Conservation (phyloP, 2,113 vertebrate species). For the Coracopsis vasa region DNA sequence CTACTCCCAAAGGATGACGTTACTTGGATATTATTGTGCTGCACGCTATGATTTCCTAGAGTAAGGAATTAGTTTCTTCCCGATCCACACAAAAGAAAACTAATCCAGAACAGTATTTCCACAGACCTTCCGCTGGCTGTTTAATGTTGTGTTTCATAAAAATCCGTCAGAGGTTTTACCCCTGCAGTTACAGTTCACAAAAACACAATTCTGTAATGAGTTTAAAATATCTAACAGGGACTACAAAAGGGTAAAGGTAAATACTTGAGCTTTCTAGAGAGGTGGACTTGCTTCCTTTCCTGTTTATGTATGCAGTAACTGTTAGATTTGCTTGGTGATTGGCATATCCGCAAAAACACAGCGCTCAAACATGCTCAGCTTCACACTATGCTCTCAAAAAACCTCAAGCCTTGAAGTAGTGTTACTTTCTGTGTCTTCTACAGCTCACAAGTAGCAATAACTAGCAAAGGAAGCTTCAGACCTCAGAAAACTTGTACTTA, state of each 20-base stretch:
- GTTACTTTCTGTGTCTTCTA: not conserved
- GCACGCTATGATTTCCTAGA: fast-evolving
- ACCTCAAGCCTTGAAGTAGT: not conserved
- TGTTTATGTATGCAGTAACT: not conserved
- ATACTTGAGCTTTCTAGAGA: not conserved
- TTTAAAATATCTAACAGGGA: not conserved
- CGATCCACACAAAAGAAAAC: not conserved
- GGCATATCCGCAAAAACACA: not conserved
- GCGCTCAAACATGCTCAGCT: not conserved
- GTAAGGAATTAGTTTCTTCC: not conserved
- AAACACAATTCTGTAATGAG: not conserved
- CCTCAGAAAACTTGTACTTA: not conserved
- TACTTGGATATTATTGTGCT: not conserved
- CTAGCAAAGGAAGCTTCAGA: not conserved
- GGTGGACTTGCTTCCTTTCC: not conserved
- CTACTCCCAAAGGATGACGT: not conserved
- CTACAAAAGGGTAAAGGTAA: not conserved
- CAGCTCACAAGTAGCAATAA: not conserved
- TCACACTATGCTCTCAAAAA: not conserved
- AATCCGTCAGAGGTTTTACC: not conserved
- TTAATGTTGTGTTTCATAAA: not conserved
- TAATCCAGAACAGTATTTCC: not conserved
- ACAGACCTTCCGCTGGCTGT: not conserved
- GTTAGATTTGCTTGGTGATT: not conserved
- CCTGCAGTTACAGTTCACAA: not conserved